Evolutionary conservation across 2,797 vertebrate genomes (phyloP).

Genomic region (Spondyliosoma cantharus): DNA sequence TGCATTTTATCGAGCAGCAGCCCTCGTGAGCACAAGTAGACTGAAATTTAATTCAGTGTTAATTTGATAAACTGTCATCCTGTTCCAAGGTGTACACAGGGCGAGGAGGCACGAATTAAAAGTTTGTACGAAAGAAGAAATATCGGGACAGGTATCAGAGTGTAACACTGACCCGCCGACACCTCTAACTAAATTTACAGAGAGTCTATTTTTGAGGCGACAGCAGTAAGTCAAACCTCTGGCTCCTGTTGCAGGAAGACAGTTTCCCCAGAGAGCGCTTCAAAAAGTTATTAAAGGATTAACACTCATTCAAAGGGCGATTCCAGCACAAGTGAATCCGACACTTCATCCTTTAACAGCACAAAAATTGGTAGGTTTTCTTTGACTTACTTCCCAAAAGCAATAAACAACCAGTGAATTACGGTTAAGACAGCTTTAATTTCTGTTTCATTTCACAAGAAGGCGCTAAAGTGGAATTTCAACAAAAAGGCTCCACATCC

Average conservation of each 20-base stretch:
- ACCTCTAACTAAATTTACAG: slow-evolving; percentile 67
- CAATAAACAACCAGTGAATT: background rate
- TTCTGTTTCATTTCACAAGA: slow-evolving; percentile 14
- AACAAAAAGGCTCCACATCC: background rate
- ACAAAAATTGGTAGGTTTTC: background rate
- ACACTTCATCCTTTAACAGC: too few species aligned
- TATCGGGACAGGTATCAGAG: slow-evolving; percentile 22
- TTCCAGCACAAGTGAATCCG: background rate
- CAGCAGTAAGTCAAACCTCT: slow-evolving; percentile 74
- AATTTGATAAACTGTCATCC: slow-evolving; percentile 22
- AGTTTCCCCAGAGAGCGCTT: slow-evolving; percentile 39
- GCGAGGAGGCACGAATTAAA: background rate
- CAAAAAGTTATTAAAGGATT: slow-evolving; percentile 41
- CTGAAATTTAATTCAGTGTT: slow-evolving; percentile 25
- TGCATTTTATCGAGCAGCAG: slow-evolving; percentile 58
- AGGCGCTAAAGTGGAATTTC: background rate
- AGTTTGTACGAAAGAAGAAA: background rate
- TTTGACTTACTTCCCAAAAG: background rate
- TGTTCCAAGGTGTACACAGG: slow-evolving; percentile 24
- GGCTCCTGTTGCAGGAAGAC: slow-evolving; percentile 75
- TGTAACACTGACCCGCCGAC: slow-evolving; percentile 42
- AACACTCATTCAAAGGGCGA: slow-evolving; percentile 10
- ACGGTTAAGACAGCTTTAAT: background rate
- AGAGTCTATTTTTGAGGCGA: slow-evolving; percentile 75
- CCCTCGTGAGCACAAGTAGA: slow-evolving; percentile 18